Conservation (phyloP, 2,797 vertebrate species). For the Helarctos malayanus region DNA sequence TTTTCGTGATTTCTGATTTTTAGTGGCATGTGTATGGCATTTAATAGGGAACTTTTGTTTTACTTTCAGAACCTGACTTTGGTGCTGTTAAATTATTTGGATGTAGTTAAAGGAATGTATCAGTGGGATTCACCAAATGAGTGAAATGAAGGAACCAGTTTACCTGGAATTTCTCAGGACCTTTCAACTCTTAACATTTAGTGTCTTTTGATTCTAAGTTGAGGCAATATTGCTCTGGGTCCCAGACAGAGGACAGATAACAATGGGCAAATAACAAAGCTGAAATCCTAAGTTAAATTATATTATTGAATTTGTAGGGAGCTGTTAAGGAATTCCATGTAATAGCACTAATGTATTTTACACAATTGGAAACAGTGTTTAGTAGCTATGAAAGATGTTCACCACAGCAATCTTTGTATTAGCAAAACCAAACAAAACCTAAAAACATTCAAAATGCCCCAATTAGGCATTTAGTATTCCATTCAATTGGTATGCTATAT, state of each 20-base stretch:
- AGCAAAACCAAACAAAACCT: slow-evolving; percentile 44
- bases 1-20: neutral
- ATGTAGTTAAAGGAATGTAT: neutral
- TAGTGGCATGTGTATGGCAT: neutral
- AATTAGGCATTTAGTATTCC: neutral
- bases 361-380: slow-evolving; percentile 1
- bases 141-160: neutral
- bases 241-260: neutral
- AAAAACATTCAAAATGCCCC: neutral
- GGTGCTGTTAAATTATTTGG: neutral
- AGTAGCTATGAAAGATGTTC: slow-evolving; percentile 18
- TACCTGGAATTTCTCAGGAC: neutral
- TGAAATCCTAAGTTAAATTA: slow-evolving; percentile 54
- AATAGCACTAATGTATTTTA: slow-evolving; percentile 4
- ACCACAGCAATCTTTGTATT: slow-evolving; percentile 16
- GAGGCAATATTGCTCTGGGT: neutral
- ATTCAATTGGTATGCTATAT: neutral
- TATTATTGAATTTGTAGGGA: slow-evolving; percentile 32
- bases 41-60: neutral
- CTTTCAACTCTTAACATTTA: neutral
- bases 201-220: neutral
- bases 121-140: neutral
- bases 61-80: slow-evolving; percentile 12
- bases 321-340: neutral
- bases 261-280: neutral